Percentiles rank a stretch among this genome's conserved stretches.
phyloP scores from a whole-genome alignment of 2,888 invertebrate species.

The Teleogryllus oceanicus region DNA sequence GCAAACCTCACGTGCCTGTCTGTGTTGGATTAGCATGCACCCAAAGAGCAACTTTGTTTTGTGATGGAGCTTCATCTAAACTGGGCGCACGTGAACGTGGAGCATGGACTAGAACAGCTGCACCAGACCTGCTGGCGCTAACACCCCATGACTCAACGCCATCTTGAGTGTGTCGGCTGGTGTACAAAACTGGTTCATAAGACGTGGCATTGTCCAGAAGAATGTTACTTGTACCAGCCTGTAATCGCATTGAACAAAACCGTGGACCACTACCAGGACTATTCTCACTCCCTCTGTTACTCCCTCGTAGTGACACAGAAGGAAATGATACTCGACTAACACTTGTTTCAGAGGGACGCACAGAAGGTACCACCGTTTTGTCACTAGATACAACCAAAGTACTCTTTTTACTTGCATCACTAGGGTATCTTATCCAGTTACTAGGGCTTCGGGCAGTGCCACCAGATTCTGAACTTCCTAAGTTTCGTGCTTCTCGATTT shows the following conservation, averaged over 20 bases:
- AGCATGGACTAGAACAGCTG: slow-evolving; percentile 33
- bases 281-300: neutral
- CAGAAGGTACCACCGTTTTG: neutral
- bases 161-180: slow-evolving; percentile 43
- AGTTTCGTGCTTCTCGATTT: neutral
- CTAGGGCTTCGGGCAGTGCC: neutral
- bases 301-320: neutral
- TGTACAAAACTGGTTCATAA: slow-evolving; percentile 67
- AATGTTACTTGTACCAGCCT: slow-evolving; percentile 75
- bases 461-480: neutral
- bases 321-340: neutral
- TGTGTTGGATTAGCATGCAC: neutral
- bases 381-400: neutral
- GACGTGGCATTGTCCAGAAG: slow-evolving; percentile 65
- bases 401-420: neutral
- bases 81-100: slow-evolving; percentile 32
- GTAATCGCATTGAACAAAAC: slow-evolving; percentile 71
- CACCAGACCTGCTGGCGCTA: neutral
- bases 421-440: neutral
- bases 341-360: neutral
- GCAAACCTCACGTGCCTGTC: neutral
- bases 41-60: neutral
- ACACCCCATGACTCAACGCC: neutral
- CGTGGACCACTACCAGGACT: slow-evolving; percentile 57
- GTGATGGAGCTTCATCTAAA: slow-evolving; percentile 22